Conservation (phyloP, 1,140 invertebrate species). For the Trichonephila inaurata region DNA sequence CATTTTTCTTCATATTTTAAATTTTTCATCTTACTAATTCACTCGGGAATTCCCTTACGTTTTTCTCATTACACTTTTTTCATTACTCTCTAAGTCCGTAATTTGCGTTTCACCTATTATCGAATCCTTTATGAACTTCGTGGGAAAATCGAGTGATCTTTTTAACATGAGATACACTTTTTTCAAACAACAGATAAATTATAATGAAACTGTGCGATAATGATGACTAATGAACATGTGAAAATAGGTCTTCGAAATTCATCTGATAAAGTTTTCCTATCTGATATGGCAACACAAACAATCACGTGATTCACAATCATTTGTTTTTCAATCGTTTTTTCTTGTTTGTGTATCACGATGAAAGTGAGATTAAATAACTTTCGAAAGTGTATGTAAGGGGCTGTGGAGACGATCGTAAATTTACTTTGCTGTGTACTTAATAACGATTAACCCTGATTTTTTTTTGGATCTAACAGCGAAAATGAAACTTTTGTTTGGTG, state of each 20-base stretch:
- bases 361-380: constrained; percentile 44
- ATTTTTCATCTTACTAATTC: too few species aligned
- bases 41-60: too few species aligned
- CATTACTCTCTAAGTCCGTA: too few species aligned
- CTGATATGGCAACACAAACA: constrained; percentile 32
- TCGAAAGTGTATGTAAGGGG: constrained; percentile 25
- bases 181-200: too few species aligned
- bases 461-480: background rate
- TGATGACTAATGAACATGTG: background rate
- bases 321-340: constrained; percentile 37
- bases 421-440: background rate
- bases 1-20: too few species aligned
- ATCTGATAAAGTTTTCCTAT: constrained; percentile 25
- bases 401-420: background rate
- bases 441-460: background rate
- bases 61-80: too few species aligned
- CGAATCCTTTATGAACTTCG: too few species aligned
- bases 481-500: constrained; percentile 42
- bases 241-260: background rate
- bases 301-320: constrained; percentile 31
- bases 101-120: too few species aligned
- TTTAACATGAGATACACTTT: too few species aligned
- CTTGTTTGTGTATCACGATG: background rate
- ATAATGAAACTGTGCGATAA: background rate
- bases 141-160: too few species aligned